A percentile compares a stretch with the other conserved stretches of the same genome.
phyloP scores from a whole-genome alignment of 2,888 invertebrate species.

The Macaria notata region DNA sequence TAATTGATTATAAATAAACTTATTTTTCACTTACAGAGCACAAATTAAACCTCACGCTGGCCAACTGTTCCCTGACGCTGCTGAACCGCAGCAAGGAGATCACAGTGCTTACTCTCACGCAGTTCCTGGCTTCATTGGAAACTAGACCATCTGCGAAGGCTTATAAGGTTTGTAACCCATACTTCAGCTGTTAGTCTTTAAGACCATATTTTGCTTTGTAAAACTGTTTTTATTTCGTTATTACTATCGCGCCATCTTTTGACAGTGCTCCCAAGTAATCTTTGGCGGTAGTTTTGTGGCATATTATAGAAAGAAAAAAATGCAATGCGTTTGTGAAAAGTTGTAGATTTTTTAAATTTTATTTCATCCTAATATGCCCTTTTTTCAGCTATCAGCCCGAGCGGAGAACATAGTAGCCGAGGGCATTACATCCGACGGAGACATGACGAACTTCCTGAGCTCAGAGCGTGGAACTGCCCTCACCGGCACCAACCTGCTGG shows the following conservation, averaged over 20 bases:
- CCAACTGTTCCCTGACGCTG: constrained; percentile 86
- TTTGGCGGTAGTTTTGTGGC: too few species aligned
- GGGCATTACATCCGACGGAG: constrained; percentile 87
- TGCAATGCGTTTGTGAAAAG: too few species aligned
- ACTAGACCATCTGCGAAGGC: constrained; percentile 86
- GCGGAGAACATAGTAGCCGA: constrained; percentile 90
- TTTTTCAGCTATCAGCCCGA: constrained; percentile 80
- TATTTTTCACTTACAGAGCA: constrained; percentile 78
- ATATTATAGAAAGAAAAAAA: too few species aligned
- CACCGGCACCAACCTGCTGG: constrained; percentile 86
- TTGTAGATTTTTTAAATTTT: not conserved
- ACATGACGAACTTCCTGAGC: constrained; percentile 86
- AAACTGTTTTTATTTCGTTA: too few species aligned
- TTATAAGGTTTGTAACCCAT: constrained; percentile 74
- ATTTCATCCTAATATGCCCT: not conserved
- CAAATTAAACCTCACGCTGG: constrained; percentile 88
- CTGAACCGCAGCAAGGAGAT: constrained; percentile 87
- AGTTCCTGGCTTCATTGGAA: constrained; percentile 86
- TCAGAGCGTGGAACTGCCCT: constrained; percentile 68
- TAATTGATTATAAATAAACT: too few species aligned
- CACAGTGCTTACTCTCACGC: constrained; percentile 86
- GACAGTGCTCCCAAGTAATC: too few species aligned
- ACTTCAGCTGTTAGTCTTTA: too few species aligned
- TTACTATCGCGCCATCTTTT: too few species aligned
- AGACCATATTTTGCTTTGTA: too few species aligned